Evolutionary conservation across 1,140 invertebrate genomes (phyloP), one percentile per base, ranked within the genome.

Genomic region (Conus betulinus): DNA sequence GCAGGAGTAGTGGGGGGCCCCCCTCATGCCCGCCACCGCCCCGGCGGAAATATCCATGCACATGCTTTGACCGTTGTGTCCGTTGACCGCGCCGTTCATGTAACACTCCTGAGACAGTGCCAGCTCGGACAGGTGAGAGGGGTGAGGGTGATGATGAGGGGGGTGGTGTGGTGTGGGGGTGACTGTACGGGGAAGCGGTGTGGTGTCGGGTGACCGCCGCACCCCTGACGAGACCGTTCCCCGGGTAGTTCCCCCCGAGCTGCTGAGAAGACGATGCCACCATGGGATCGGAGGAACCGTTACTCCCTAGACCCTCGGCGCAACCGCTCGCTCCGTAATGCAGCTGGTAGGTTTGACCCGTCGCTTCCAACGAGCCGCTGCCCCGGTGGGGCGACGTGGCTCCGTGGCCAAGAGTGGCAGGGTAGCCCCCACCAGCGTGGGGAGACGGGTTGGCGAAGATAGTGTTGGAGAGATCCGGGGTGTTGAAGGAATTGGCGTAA

Each of bases 401-500:
- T 3, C 39, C 39, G 39, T 39, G 39, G 39, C 39, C 39, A 39
- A 39, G 39, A 39, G 39, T 39, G 39, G 39, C 39, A 39, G 39
- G 39, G 39, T 39, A 39, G 39, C 39, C 39, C 39, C 0, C 39
- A 39, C 39, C 39, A 67, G 11, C 60, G 82, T 81, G 78, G 11
- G 51, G 51, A 7, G 81, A 7, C 8, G 51, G 23, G 57, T 60
- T 79, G 39, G 76, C 78, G 88, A 84, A 89, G 52, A 89, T 87
- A 15, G 85, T 89, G 86, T 85, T 85, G 84, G 84, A 85, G 25
- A 85, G 84, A 13, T 85, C 84, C 15, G 57, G 57, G 8, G 57
- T 60, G 60, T 57, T 39, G 83, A 88, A 89, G 67, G 83, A 67
- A 84, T 91, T 93, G 55, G 91, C 91, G 90, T 94, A 94, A 76